These are phyloP conservation scores for Meghimatium bilineatum DNA, from an alignment of 2,888 invertebrate species.

Conservation along the genomic window DNA sequence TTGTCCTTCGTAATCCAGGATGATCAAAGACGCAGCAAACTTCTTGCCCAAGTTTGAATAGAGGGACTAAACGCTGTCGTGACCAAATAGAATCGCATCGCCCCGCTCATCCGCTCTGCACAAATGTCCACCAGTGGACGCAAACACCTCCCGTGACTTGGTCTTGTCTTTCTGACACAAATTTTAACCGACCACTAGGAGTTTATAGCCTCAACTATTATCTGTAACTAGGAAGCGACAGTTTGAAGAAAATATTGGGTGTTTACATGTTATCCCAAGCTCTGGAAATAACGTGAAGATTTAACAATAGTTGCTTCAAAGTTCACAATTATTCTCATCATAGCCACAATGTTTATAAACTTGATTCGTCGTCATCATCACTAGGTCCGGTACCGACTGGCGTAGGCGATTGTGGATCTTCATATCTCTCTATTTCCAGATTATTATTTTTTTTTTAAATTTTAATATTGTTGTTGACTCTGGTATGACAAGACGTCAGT, in stretches of 20 bases:
- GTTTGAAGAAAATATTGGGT: neutral
- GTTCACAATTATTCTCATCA: neutral
- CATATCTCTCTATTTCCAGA: no score
- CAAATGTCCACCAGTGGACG: slow-evolving; percentile 14
- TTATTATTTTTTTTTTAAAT: no score
- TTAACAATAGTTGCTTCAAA: neutral
- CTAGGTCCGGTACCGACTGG: no score
- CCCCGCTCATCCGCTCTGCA: slow-evolving; percentile 22
- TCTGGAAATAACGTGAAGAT: neutral
- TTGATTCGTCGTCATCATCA: no score
- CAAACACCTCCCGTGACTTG: slow-evolving; percentile 39
- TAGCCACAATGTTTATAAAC: neutral
- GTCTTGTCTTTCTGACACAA: slow-evolving; percentile 31
- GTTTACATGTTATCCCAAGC: neutral
- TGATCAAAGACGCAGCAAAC: slow-evolving; percentile 43
- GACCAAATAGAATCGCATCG: slow-evolving; percentile 28
- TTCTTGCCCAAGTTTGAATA: slow-evolving; percentile 44
- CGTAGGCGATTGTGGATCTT: no score
- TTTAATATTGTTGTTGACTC: no score
- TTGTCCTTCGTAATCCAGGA: slow-evolving; percentile 39
- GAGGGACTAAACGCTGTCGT: slow-evolving; percentile 29
- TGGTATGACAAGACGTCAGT: no score
- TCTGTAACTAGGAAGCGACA: neutral
- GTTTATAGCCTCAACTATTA: neutral
- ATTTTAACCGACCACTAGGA: neutral